Base-by-base conservation (phyloP, 2,888 invertebrate species). In the Ellobium chinense region DNA sequence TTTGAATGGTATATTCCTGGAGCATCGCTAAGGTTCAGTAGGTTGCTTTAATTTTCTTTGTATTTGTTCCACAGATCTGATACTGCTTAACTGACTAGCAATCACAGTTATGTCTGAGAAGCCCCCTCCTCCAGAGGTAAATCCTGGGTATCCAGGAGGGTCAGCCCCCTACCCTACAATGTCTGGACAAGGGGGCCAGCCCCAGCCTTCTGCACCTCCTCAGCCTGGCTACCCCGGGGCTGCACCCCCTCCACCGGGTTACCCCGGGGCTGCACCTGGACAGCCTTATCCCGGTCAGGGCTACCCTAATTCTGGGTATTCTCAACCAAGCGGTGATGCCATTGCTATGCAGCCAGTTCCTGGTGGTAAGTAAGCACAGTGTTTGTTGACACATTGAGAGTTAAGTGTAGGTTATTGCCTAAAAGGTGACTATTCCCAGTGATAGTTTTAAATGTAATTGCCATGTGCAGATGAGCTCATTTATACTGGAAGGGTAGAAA, bases 271-370 rank as follows among this genome's bases (percentile, higher is more conserved):
- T 9, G 24, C 39, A 56, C 58, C 34, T 27, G 31, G 34, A 1
- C 39, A 75, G 14, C 63, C 39, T 14, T n/a, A n/a, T n/a, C 24
- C 34, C 1, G 31, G 31, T 34, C 58, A n/a, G 21, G 73, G 73
- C 3, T 66, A 56, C 56, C 66, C 76, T n/a, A 14, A 65, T 54
- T 1, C 74, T 14, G 75, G 69, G 7, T 73, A 73, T 24, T 27
- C 62, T 2, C 70, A 60, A 37, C 63, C 70, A 12, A 24, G 31
- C 12, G 66, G 65, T 34, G 68, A 74, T 34, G 34, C 80, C 7
- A 66, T 80, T 34, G 74, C 80, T 0, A 66, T 69, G 66, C 80
- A 80, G 27, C 80, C 80, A 34, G 18, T 80, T 46, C 62, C 80
- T 37, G 80, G 80, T 68, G 69, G 80, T 80, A 60, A 39, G 78